phyloP scores from a whole-genome alignment of 2,888 invertebrate species.

The Napeogenes inachia region DNA sequence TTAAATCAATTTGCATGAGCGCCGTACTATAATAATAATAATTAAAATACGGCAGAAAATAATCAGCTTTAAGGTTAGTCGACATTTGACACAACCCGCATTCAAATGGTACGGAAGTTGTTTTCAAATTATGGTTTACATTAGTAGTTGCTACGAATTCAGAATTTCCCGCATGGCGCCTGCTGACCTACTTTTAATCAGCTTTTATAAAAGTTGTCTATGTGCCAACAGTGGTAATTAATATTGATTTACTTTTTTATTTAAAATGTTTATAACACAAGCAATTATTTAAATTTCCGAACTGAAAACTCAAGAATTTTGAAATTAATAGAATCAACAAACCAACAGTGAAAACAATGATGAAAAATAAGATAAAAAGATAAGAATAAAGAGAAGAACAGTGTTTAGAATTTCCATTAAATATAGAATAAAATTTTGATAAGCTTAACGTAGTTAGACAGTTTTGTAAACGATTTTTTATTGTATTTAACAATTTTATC shows the following conservation, averaged over 20 bases:
- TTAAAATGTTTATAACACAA: neutral
- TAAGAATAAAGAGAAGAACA: too few species aligned
- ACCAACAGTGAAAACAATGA: too few species aligned
- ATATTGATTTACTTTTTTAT: neutral
- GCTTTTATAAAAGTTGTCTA: conserved; percentile 4
- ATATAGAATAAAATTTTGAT: too few species aligned
- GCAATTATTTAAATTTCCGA: neutral
- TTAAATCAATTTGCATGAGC: too few species aligned
- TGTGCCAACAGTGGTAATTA: conserved; percentile 1
- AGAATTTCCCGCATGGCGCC: neutral
- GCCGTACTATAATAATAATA: too few species aligned
- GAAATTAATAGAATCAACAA: too few species aligned
- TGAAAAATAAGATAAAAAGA: too few species aligned
- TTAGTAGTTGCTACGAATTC: neutral
- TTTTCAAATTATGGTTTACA: neutral
- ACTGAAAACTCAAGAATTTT: too few species aligned
- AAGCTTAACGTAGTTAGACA: too few species aligned
- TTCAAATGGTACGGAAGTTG: neutral
- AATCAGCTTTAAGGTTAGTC: neutral
- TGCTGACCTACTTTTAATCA: conserved; percentile 1
- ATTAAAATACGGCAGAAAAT: neutral
- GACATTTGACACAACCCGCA: neutral
- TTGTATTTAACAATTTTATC: too few species aligned
- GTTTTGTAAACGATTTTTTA: too few species aligned
- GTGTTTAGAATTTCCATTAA: too few species aligned